Evolutionary conservation across 2,113 vertebrate species (phyloP).

Genomic region (Machaerirhynchus nigripectus): DNA sequence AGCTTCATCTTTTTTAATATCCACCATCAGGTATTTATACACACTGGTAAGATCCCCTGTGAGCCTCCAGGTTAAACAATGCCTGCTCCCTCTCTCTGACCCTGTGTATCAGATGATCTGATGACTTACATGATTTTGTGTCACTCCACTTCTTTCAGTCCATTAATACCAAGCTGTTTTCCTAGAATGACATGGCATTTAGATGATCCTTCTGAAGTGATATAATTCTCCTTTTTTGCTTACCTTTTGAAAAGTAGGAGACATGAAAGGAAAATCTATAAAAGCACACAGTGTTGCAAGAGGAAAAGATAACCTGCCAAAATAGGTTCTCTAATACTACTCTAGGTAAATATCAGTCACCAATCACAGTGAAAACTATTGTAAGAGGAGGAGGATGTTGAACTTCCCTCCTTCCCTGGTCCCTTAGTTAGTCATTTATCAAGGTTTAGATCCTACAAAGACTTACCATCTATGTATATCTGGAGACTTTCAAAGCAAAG

Average conservation of each 20-base stretch:
- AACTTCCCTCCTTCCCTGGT: neutral
- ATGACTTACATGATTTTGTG: neutral
- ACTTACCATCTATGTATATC: neutral
- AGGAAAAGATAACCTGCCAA: neutral
- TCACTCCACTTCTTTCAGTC: neutral
- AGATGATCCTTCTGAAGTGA: neutral
- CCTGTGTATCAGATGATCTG: neutral
- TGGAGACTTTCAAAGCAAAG: neutral
- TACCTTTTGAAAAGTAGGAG: neutral
- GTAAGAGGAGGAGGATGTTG: neutral
- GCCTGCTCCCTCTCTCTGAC: neutral
- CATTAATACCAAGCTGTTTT: neutral
- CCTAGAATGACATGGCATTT: neutral
- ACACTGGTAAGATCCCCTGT: neutral
- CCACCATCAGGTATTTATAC: neutral
- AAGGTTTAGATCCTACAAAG: neutral
- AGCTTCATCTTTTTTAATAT: neutral
- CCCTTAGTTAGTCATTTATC: neutral
- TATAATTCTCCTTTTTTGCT: neutral
- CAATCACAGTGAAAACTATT: neutral
- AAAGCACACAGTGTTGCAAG: neutral
- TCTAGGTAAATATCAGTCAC: neutral
- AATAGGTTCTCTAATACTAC: neutral
- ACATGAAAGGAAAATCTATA: neutral
- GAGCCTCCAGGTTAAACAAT: neutral